Base-by-base conservation (phyloP, 2,797 vertebrate species). In the Ceyx erithaca region DNA sequence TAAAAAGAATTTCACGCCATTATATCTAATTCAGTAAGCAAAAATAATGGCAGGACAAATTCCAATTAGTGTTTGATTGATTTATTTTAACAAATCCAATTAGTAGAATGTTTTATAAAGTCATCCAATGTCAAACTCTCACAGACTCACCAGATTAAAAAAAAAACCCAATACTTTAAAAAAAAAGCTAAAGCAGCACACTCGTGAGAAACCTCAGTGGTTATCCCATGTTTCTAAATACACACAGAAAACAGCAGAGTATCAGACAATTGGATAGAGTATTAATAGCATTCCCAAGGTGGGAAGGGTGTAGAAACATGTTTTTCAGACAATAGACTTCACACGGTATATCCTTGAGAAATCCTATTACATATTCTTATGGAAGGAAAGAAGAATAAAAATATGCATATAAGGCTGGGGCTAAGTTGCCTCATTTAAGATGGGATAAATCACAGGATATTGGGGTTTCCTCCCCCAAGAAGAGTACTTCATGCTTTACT, bases 81-180 rank as follows among this genome's bases (percentile, higher is more conserved):
- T 98, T 98, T 98, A 97, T 97, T 97, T 97, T 97, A 98, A 97
- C 97, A 97, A 97, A 97, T 97, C 97, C 97, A 98, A 97, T 98
- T 98, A 98, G 96, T 90, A 90, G 95, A 94, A 98, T 97, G 93
- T 97, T 97, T 97, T 97, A 97, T 98, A 98, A 98, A 98, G 97
- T 98, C 96, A 97, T 97, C 97, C 97, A 98, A 97, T 98, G 97
- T 98, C 98, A 98, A 97, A 97, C 72, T 94, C 92, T 96, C 94
- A 59, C 1, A 33, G 96, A 95, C 96, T 96, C 87, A 78, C 87
- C 85, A 96, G 84, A 97, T 93, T 63, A 91, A 90, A 82, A 91
- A 61, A 94, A 95, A 94, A 84, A 89, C 6, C 6, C 25, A 49
- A 72, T 79, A 84, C 49, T 91, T 81, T 35, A 91, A 80, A 95